Conservation (phyloP, 2,113 vertebrate species). For the Nipponia nippon region DNA sequence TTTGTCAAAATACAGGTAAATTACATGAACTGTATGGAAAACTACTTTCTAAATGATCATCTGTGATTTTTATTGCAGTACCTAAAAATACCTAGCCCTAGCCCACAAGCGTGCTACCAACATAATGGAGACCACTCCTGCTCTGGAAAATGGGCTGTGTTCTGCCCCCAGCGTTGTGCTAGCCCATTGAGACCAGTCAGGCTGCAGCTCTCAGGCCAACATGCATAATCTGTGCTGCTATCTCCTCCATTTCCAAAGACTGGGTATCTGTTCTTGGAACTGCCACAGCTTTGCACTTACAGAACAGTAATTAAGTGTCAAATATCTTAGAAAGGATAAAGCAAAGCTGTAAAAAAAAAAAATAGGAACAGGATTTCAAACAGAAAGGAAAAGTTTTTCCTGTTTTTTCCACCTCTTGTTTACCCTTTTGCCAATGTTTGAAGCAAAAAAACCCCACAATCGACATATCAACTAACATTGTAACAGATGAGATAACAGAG, state of each 20-base stretch:
- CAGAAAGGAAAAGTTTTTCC: background rate
- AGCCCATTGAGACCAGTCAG: background rate
- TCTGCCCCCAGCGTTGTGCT: fast-evolving
- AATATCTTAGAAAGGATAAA: background rate
- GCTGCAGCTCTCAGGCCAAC: background rate
- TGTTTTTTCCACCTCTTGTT: background rate
- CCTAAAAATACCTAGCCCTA: background rate
- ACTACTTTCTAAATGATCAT: background rate
- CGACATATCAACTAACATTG: background rate
- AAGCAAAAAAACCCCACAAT: background rate
- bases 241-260: background rate
- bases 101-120: background rate
- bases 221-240: background rate
- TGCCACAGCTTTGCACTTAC: background rate
- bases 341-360: background rate
- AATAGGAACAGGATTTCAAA: background rate
- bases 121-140: background rate
- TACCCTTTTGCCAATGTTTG: background rate
- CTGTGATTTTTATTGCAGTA: background rate
- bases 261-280: background rate
- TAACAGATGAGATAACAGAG: background rate
- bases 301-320: background rate
- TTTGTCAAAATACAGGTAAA: background rate
- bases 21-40: background rate
- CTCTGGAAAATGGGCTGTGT: background rate